Percentiles rank a stretch among this genome's conserved stretches.
phyloP scores from a whole-genome alignment of 1,140 invertebrate species.

The Trypoxylus dichotomus region DNA sequence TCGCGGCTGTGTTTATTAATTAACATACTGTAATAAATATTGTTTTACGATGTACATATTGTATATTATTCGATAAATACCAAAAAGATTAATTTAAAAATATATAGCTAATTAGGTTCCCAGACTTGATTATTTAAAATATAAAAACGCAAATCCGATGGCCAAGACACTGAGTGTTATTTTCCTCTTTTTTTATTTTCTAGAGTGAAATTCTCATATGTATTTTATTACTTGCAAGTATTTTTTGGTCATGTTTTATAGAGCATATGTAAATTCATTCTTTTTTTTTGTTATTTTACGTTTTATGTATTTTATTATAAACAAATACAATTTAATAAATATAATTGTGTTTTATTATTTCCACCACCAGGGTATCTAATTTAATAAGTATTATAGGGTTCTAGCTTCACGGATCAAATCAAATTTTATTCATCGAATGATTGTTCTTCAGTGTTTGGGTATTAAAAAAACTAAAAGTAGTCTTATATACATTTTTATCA shows the following conservation, averaged over 20 bases:
- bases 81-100: constrained; percentile 30
- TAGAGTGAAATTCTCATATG: background rate
- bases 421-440: no score
- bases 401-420: no score
- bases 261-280: background rate
- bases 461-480: no score
- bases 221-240: constrained; percentile 5
- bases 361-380: background rate
- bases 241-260: constrained; percentile 24
- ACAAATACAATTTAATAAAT: constrained; percentile 19
- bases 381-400: no score
- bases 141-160: background rate
- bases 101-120: constrained; percentile 24
- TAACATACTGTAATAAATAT: constrained; percentile 32
- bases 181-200: constrained; percentile 9
- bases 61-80: constrained; percentile 36
- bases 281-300: constrained; percentile 26
- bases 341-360: background rate
- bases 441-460: no score
- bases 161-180: constrained; percentile 21
- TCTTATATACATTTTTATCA: no score
- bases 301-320: constrained; percentile 25
- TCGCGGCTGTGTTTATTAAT: constrained; percentile 35
- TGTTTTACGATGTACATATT: constrained; percentile 34
- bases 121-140: constrained; percentile 17